Conservation (phyloP, 2,797 vertebrate genomes). For the Phyllotis vaccarum region DNA sequence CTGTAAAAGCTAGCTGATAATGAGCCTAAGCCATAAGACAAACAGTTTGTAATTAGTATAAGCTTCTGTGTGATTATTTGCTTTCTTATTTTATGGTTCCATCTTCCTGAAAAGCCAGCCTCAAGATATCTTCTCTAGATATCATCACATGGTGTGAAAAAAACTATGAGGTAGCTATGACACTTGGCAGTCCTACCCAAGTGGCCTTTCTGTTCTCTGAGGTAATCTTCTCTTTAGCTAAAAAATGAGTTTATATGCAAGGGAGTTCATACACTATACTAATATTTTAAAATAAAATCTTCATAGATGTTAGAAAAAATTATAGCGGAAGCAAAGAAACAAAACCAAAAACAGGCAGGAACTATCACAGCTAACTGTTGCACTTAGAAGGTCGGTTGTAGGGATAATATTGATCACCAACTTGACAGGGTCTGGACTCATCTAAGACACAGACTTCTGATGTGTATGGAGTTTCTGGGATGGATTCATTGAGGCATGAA, state of each 20-base stretch:
- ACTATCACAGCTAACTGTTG: not conserved
- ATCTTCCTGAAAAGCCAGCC: not conserved
- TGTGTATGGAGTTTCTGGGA: not conserved
- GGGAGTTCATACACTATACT: not conserved
- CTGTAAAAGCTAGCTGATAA: too few species aligned
- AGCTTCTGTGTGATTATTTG: too few species aligned
- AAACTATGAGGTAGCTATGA: not conserved
- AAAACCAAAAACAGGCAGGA: not conserved
- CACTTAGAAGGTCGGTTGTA: too few species aligned
- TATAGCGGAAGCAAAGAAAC: not conserved
- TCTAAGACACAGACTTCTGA: not conserved
- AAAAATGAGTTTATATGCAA: not conserved
- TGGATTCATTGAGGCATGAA: not conserved
- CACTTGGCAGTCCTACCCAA: not conserved
- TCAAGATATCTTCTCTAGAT: not conserved
- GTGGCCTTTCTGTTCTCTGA: not conserved
- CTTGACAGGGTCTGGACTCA: not conserved
- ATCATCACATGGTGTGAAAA: not conserved
- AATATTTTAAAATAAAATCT: not conserved
- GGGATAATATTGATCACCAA: not conserved
- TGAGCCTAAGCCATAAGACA: too few species aligned
- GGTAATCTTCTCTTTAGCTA: not conserved
- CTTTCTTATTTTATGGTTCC: not conserved
- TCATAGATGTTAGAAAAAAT: not conserved
- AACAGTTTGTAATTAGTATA: too few species aligned